phyloP scores from a whole-genome alignment of 92 coral and sea anemone genomes.

The Epizoanthus ramosus region DNA sequence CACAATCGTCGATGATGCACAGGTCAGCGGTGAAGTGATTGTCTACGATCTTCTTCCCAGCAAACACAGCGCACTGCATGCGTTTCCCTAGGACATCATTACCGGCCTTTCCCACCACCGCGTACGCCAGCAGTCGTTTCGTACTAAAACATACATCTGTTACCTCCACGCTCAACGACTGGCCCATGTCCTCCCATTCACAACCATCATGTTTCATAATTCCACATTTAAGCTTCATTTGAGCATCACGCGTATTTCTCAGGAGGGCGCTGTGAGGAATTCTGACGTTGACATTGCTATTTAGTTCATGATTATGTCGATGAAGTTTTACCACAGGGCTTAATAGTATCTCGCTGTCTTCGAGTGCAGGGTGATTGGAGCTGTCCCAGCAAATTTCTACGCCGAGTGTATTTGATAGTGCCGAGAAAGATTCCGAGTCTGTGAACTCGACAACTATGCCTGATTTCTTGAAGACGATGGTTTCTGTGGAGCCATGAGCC shows the following conservation, averaged over 20 bases:
- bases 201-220: slow-evolving; percentile 42
- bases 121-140: slow-evolving; percentile 45
- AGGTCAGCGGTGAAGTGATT: slow-evolving; percentile 45
- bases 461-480: slow-evolving; percentile 45
- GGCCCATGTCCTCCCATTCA: slow-evolving; percentile 31
- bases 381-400: slow-evolving; percentile 53
- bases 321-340: slow-evolving; percentile 73
- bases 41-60: slow-evolving; percentile 48
- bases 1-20: slow-evolving; percentile 77
- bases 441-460: slow-evolving; percentile 48
- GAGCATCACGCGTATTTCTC: background rate
- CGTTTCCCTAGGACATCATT: slow-evolving; percentile 61
- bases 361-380: slow-evolving; percentile 18
- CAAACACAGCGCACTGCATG: slow-evolving; percentile 76
- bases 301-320: slow-evolving; percentile 21
- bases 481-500: slow-evolving; percentile 41
- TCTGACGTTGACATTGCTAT: slow-evolving; percentile 22
- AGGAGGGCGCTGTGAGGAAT: slow-evolving; percentile 72
- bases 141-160: slow-evolving; percentile 53
- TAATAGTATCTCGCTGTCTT: slow-evolving; percentile 58
- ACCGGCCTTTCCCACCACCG: slow-evolving; percentile 54
- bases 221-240: slow-evolving; percentile 1
- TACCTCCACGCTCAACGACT: slow-evolving; percentile 7
- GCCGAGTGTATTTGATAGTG: slow-evolving; percentile 29
- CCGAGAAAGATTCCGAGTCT: slow-evolving; percentile 31